These are phyloP conservation scores for Myopa testacea DNA, from an alignment of 2,888 invertebrate genomes.

Conservation along the genomic window DNA sequence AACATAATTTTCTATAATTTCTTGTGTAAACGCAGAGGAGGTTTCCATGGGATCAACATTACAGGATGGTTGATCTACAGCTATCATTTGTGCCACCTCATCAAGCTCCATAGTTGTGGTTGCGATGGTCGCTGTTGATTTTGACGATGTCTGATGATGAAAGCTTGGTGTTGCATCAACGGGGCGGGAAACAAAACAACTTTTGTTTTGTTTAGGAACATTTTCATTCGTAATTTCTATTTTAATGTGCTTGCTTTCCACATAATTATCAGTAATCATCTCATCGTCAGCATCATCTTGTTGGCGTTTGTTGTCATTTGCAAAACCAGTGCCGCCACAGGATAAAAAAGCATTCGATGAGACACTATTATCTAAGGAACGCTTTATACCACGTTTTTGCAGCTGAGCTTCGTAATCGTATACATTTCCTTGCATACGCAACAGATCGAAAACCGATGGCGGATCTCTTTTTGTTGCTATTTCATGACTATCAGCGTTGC, in stretches of 20 bases:
- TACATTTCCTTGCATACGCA: conserved; percentile 37
- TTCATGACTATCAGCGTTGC: neutral
- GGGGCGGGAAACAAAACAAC: neutral
- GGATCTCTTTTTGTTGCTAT: conserved; percentile 9
- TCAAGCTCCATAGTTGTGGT: neutral
- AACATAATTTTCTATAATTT: conserved; percentile 24
- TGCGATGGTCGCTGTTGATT: neutral
- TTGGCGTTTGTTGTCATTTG: conserved; percentile 41
- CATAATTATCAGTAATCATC: conserved; percentile 31
- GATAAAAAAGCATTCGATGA: conserved; percentile 40
- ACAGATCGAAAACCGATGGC: conserved; percentile 41
- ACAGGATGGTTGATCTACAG: neutral
- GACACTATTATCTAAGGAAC: conserved; percentile 55
- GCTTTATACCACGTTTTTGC: conserved; percentile 57
- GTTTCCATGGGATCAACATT: neutral
- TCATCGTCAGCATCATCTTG: conserved; percentile 18
- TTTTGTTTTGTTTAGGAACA: conserved; percentile 50
- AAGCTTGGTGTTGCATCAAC: conserved; percentile 8
- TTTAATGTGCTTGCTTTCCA: conserved; percentile 57
- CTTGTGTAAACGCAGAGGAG: conserved; percentile 19
- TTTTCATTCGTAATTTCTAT: conserved; percentile 47
- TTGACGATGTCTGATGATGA: neutral
- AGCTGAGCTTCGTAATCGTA: conserved; percentile 44
- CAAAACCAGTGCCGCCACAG: conserved; percentile 19
- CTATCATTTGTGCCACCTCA: conserved; percentile 21